Percentiles rank a stretch among this genome's conserved stretches.
Evolutionary conservation across 2,113 vertebrate species (phyloP).

Genomic region (Okapia johnstoni): DNA sequence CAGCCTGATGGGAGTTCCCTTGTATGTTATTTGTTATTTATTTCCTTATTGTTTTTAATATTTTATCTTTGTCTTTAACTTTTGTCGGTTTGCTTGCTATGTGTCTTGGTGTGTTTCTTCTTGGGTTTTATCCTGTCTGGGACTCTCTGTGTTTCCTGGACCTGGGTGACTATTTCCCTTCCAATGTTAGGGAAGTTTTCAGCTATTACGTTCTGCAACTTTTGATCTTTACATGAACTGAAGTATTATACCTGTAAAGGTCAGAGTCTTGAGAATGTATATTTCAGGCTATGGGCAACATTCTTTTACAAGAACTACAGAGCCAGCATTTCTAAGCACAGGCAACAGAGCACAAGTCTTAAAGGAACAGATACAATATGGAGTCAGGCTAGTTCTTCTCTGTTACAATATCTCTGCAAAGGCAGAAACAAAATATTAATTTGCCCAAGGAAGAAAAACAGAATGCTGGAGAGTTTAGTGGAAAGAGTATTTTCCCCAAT

Average conservation of each 20-base stretch:
- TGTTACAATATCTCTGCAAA: neutral
- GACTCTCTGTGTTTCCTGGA: neutral
- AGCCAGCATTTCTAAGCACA: neutral
- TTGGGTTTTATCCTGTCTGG: neutral
- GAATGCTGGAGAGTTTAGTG: neutral
- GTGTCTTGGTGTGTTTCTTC: neutral
- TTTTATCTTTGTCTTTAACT: no score
- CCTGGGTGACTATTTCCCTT: neutral
- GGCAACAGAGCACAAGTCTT: neutral
- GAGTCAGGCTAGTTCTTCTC: neutral
- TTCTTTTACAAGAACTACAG: neutral
- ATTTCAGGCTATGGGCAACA: neutral
- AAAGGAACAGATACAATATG: neutral
- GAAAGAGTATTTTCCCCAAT: neutral
- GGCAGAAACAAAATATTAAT: neutral
- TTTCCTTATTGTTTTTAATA: no score
- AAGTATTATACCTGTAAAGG: neutral
- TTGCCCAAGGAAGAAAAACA: neutral
- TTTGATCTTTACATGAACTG: neutral
- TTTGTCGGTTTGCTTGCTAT: no score
- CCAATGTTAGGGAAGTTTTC: neutral
- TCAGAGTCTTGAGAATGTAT: neutral
- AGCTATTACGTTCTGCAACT: neutral
- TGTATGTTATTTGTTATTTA: no score
- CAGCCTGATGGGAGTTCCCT: no score